Percentiles rank a stretch among this genome's conserved stretches.
Evolutionary conservation across 2,888 invertebrate species (phyloP).

Genomic region (Deilephila elpenor): DNA sequence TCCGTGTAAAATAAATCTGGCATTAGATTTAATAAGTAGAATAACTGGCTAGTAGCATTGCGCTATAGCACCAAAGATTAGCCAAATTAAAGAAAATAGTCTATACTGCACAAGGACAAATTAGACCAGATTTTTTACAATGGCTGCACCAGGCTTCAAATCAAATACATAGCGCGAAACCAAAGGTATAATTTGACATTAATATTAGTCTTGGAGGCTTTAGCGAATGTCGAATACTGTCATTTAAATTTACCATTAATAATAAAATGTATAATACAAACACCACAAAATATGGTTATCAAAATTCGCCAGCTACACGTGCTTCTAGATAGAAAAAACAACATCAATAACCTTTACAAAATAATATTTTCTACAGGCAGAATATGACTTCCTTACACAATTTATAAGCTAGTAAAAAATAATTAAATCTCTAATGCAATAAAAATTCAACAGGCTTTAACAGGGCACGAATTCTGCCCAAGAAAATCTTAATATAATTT

Average conservation of each 20-base stretch:
- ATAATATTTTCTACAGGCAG: constrained; percentile 6
- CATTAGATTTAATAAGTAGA: not conserved
- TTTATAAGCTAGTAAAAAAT: constrained; percentile 5
- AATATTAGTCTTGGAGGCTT: too few relatives aligned
- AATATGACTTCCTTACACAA: not conserved
- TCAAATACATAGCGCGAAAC: too few relatives aligned
- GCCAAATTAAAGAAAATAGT: too few relatives aligned
- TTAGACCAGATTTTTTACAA: too few relatives aligned
- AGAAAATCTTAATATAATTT: not conserved
- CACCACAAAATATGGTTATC: not conserved
- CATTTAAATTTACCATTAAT: not conserved
- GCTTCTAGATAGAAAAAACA: not conserved
- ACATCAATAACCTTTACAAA: not conserved
- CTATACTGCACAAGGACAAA: too few relatives aligned
- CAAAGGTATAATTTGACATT: too few relatives aligned
- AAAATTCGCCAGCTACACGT: not conserved
- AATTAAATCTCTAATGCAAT: not conserved
- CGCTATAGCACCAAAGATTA: too few relatives aligned
- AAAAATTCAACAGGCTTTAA: not conserved
- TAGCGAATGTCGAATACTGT: too few relatives aligned
- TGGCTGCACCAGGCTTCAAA: too few relatives aligned
- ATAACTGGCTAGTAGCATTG: not conserved
- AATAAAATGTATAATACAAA: not conserved
- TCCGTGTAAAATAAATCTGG: too few relatives aligned
- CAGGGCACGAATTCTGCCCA: not conserved